Percentiles rank a stretch among this genome's conserved stretches.
These are phyloP conservation scores for Euura lappo DNA, from an alignment of 1,140 invertebrate species.

Conservation along the genomic window DNA sequence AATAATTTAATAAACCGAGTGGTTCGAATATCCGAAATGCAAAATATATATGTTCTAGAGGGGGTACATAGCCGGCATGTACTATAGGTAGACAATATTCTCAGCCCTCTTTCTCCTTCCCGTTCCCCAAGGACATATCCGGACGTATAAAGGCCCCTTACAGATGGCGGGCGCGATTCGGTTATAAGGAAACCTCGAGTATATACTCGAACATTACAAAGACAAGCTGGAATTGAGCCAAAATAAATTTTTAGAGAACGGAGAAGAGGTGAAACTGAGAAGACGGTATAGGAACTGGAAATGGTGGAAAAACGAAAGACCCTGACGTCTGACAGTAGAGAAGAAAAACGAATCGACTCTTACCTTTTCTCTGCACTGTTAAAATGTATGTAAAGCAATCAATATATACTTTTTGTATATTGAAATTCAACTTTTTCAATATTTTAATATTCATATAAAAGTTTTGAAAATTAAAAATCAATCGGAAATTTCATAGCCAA, in stretches of 20 bases:
- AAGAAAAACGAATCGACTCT: too few species aligned
- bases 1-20: background rate
- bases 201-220: conserved; percentile 4
- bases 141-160: background rate
- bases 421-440: too few species aligned
- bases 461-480: too few species aligned
- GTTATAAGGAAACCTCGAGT: background rate
- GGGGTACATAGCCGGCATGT: background rate
- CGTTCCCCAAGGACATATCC: background rate
- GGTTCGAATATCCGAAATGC: conserved; percentile 5
- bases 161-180: background rate
- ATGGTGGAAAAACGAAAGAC: background rate
- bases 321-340: background rate
- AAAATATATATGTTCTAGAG: background rate
- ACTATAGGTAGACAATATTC: background rate
- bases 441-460: too few species aligned
- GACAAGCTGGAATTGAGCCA: conserved; percentile 1
- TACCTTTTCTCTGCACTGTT: too few species aligned
- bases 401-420: too few species aligned
- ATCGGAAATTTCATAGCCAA: too few species aligned
- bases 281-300: background rate
- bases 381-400: too few species aligned
- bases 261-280: too few species aligned
- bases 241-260: background rate
- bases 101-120: background rate